Conservation (phyloP, 2,113 vertebrate species). For the Apteryx owenii region DNA sequence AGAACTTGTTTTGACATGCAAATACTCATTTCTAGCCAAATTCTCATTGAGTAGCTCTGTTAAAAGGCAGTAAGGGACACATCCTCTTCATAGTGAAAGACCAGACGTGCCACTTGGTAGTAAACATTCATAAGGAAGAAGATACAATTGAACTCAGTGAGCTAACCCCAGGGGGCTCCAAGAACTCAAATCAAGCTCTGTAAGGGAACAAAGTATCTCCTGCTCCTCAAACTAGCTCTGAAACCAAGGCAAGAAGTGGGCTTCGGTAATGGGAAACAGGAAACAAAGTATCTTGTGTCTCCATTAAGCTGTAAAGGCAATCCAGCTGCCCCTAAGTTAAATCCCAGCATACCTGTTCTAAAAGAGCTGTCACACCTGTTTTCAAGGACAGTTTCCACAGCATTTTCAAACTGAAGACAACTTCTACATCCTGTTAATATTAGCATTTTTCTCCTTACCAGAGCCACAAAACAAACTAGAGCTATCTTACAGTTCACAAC, state of each 20-base stretch:
- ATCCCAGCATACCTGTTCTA: neutral
- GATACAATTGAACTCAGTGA: neutral
- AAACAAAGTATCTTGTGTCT: accelerated
- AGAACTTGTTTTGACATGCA: neutral
- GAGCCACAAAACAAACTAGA: neutral
- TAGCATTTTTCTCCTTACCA: neutral
- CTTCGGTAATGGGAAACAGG: neutral
- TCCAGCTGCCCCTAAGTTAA: neutral
- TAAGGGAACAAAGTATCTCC: neutral
- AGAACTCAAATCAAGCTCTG: neutral
- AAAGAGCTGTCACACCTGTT: accelerated
- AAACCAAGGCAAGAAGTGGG: neutral
- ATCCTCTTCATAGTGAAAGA: neutral
- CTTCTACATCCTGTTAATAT: neutral
- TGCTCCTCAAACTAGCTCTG: neutral
- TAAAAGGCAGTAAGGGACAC: neutral
- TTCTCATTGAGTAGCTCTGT: neutral
- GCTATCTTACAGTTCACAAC: neutral
- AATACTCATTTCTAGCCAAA: neutral
- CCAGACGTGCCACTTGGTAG: neutral
- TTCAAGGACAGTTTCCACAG: neutral
- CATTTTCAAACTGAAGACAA: neutral
- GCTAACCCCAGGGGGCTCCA: neutral
- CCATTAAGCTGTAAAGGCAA: neutral
- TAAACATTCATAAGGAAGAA: accelerated